phyloP scores from a whole-genome alignment of 2,888 invertebrate species.

The Timema podura region DNA sequence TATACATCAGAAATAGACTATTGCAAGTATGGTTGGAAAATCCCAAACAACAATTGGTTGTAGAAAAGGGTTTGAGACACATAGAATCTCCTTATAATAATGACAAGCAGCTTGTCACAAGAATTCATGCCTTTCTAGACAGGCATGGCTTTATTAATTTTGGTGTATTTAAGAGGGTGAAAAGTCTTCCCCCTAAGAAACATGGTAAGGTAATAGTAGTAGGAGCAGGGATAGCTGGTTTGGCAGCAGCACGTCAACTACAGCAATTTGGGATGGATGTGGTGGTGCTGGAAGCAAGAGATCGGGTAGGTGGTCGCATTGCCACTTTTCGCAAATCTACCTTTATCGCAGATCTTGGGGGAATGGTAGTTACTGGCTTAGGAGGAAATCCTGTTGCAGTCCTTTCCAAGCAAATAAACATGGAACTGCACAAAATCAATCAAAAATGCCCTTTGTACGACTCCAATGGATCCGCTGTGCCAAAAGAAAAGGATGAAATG shows the following conservation, averaged over 20 bases:
- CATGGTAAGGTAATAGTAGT: constrained; percentile 57
- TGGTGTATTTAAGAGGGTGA: constrained; percentile 86
- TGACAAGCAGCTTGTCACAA: constrained; percentile 74
- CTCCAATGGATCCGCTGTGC: constrained; percentile 88
- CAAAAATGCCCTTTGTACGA: constrained; percentile 96
- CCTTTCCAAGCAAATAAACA: constrained; percentile 90
- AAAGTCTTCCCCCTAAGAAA: constrained; percentile 49
- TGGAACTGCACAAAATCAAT: constrained; percentile 91
- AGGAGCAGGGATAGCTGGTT: constrained; percentile 85
- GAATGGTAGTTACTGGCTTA: constrained; percentile 96
- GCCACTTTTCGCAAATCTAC: constrained; percentile 91
- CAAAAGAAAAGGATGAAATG: constrained; percentile 97
- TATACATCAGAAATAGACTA: constrained; percentile 86
- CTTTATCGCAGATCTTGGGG: constrained; percentile 75
- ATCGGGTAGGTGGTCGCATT: constrained; percentile 93
- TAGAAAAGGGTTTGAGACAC: constrained; percentile 74
- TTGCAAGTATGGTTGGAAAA: constrained; percentile 94
- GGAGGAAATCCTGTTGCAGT: constrained; percentile 96
- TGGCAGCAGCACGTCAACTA: constrained; percentile 91
- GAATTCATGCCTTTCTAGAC: constrained; percentile 88
- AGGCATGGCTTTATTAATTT: constrained; percentile 97
- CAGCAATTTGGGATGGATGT: constrained; percentile 96
- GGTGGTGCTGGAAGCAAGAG: constrained; percentile 78
- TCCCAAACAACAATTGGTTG: constrained; percentile 84
- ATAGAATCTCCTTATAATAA: constrained; percentile 87